These are phyloP conservation scores for Syrrhaptes paradoxus DNA, from an alignment of 2,113 vertebrate genomes.

Conservation along the genomic window DNA sequence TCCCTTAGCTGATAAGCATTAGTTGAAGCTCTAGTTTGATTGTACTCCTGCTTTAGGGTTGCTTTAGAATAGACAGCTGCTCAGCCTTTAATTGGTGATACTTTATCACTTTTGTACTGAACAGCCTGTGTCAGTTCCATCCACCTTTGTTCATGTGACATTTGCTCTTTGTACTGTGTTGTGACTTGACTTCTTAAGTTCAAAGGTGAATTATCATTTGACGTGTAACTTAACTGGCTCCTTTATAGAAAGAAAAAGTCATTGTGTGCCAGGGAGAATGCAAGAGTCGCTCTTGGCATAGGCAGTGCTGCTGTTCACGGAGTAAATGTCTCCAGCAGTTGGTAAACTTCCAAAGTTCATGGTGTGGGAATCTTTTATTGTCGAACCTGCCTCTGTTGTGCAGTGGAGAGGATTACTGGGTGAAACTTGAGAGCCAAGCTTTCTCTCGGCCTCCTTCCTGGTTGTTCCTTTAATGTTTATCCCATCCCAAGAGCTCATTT, in stretches of 20 bases:
- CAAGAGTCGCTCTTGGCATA: neutral
- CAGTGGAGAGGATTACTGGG: neutral
- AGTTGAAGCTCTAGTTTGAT: neutral
- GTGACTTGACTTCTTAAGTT: neutral
- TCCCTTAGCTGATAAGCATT: neutral
- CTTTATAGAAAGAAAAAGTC: neutral
- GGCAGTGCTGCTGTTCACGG: neutral
- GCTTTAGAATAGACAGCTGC: neutral
- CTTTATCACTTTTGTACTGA: neutral
- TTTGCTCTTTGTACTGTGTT: neutral
- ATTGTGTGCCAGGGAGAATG: neutral
- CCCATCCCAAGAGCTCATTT: neutral
- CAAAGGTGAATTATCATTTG: neutral
- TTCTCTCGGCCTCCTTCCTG: conserved; percentile 28
- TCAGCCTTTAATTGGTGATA: neutral
- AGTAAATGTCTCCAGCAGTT: neutral
- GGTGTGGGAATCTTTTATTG: conserved; percentile 3
- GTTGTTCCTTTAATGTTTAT: neutral
- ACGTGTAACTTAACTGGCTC: neutral
- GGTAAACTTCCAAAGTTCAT: conserved; percentile 31
- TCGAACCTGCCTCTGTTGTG: neutral
- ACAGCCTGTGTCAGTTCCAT: neutral
- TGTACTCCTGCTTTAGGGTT: neutral
- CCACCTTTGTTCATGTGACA: accelerated
- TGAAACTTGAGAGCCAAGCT: neutral